Base-by-base conservation (phyloP, 2,888 invertebrate species). In the Cheilosia impressa region DNA sequence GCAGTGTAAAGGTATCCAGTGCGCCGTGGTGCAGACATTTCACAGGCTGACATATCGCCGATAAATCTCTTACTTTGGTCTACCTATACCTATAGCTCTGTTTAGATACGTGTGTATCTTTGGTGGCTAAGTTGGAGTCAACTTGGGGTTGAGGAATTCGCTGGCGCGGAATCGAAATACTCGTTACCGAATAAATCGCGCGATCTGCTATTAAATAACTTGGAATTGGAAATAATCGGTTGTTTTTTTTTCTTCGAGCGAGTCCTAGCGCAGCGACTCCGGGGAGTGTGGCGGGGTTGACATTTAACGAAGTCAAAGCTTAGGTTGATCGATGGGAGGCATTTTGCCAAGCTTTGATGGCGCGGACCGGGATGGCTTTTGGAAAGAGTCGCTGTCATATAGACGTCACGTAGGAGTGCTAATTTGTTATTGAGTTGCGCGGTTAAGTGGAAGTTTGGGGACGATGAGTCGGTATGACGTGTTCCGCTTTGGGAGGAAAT, bases 121-220 rank as follows among this genome's bases (percentile, higher is more conserved):
- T n/a, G 10, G 13, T 38, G 38, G 38, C 38, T 55, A 55, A 27
- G 27, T 57, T n/a, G 2, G 13, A 63, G 58, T 60, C 52, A 53
- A 53, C 31, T 31, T 19, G 60, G 31, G 50, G 31, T 43, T 75
- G 45, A 65, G 68, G 83, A 82, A 83, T 83, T 83, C 77, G 66
- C 38, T 10, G 24, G 24, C 52, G 47, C 47, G 47, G 19, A 73
- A 63, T 69, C 9, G 53, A n/a, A 87, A 82, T 66, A 66, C 57
- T 83, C 82, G 87, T 87, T 87, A 75, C 87, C 63, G 55, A 83
- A 87, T 87, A 87, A 87, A 83, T 87, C 83, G 77, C 73, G 77
- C 69, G 75, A 84, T 84, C 80, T 71, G 71, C 75, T 84, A 80
- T 80, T 73, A 72, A 83, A 83, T 72, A 73, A 78, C 66, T 72